Base-by-base conservation (phyloP, 2,888 invertebrate species). In the Drosophila monieri region DNA sequence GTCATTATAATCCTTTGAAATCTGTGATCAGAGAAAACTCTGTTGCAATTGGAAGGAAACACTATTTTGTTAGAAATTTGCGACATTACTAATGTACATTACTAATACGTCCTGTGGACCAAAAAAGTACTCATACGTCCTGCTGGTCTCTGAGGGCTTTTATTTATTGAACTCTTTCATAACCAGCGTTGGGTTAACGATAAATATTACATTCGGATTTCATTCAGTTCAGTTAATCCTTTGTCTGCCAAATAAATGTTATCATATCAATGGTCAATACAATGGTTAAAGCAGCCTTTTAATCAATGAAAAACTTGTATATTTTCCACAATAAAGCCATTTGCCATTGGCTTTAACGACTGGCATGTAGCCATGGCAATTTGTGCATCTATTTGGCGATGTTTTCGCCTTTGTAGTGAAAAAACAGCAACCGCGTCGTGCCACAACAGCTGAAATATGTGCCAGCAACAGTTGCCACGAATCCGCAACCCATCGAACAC, bases 401-500 rank as follows among this genome's bases (percentile, higher is more conserved):
- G 52, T 64, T 62, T 62, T 62, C n/a, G 32, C 25, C 72, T 43
- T 59, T 74, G 46, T 66, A 52, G 37, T 35, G 37, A 52, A 70
- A 67, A 62, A 67, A 51, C 66, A 47, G 67, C 66, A 60, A 41
- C 73, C 73, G 72, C 54, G 54, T 49, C 44, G 46, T 46, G 49
- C 46, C 48, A 68, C 66, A 68, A 57, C 74, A 52, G 79, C 64
- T 70, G 52, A 79, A 81, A 76, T 78, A 71, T 78, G 71, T 73
- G 85, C 52, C 85, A 80, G 74, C 79, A 80, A 85, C 85, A 85
- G 80, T 80, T 81, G 71, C 81, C 64, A 30, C 41, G 41, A 43
- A 15, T 25, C 25, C 37, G 23, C 25, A 46, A 32, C 18, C 43
- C 14, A 39, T 15, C 6, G 6, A 14, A 21, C 48, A 12, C 23